A percentile compares a stretch with the other conserved stretches of the same genome.
Evolutionary conservation across 2,113 vertebrate genomes (phyloP).

Genomic region (Prunella himalayana): DNA sequence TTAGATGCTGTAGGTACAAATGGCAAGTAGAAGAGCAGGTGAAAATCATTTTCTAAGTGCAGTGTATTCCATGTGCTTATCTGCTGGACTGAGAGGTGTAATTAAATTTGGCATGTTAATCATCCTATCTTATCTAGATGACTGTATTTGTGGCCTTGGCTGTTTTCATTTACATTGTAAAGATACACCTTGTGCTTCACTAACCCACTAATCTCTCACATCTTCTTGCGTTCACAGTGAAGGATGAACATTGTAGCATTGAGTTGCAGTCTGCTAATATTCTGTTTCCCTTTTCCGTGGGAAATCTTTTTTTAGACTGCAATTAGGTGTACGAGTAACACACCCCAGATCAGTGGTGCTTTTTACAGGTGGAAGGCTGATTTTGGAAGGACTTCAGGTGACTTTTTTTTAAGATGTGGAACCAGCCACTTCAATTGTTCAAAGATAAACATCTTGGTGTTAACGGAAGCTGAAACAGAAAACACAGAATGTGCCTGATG

Average conservation of each 20-base stretch:
- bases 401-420: not conserved
- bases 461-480: not conserved
- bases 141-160: not conserved
- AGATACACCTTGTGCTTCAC: not conserved
- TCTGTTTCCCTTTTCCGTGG: accelerated
- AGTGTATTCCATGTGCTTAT: not conserved
- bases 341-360: not conserved
- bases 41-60: not conserved
- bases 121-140: not conserved
- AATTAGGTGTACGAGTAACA: not conserved
- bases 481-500: not conserved
- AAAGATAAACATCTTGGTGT: not conserved
- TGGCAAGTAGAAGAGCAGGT: not conserved
- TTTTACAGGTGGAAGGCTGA: not conserved
- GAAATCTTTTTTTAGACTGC: not conserved
- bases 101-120: not conserved
- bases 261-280: accelerated
- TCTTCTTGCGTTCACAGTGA: accelerated
- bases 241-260: accelerated
- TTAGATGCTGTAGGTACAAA: not conserved
- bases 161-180: not conserved
- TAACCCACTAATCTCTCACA: not conserved
- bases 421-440: not conserved
- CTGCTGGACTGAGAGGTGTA: not conserved
- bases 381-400: not conserved